Conservation (phyloP, 1,140 invertebrate genomes). For the Camponotus vicinus region DNA sequence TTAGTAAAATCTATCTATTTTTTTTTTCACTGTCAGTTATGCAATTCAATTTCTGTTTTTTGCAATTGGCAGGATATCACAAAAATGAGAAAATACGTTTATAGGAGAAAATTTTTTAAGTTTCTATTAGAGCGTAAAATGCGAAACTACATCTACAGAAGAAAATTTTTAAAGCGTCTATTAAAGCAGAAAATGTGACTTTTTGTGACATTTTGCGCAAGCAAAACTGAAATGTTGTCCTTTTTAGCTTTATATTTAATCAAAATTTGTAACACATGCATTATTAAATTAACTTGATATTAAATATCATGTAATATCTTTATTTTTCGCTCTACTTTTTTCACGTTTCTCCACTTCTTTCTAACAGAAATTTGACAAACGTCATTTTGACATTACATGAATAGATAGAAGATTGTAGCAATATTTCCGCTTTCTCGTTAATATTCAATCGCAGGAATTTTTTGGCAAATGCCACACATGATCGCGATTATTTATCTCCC, state of each 20-base stretch:
- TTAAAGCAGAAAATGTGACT: no score
- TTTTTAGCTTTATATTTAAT: background rate
- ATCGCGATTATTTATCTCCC: background rate
- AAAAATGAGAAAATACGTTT: no score
- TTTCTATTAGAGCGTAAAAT: no score
- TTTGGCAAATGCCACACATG: background rate
- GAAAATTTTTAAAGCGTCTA: no score
- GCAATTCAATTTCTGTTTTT: background rate
- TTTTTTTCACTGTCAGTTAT: background rate
- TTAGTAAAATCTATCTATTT: background rate
- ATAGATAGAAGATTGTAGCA: background rate
- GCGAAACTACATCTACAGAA: background rate
- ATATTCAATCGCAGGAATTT: background rate
- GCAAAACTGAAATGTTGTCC: no score
- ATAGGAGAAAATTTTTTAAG: no score
- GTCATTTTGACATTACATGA: background rate
- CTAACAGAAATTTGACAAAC: background rate
- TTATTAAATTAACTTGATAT: background rate
- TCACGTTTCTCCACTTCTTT: background rate
- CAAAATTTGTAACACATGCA: background rate
- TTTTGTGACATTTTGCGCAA: no score
- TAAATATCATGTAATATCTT: background rate
- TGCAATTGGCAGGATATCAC: background rate
- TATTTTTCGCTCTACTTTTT: background rate
- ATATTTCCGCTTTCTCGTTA: background rate